Evolutionary conservation across 2,797 vertebrate genomes (phyloP).

Genomic region (Gallirallus australis): DNA sequence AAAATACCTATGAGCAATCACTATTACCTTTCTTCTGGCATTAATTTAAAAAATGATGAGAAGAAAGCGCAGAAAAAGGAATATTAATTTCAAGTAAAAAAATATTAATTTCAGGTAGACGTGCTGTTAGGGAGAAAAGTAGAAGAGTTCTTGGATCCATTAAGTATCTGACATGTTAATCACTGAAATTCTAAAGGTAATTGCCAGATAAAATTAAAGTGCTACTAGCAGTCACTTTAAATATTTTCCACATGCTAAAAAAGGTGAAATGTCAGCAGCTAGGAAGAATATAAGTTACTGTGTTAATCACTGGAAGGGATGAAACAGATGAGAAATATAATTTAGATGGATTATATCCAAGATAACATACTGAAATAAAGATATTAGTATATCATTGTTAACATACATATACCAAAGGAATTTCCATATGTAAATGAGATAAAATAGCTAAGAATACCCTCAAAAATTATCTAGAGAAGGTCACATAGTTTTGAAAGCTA

Average conservation of each 20-base stretch:
- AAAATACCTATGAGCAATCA: not conserved
- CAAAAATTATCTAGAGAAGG: not conserved
- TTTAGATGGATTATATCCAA: not conserved
- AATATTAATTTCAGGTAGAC: not conserved
- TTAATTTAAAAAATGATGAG: not conserved
- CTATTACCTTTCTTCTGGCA: not conserved
- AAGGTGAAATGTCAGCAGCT: not conserved
- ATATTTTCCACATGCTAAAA: not conserved
- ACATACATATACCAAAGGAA: not conserved
- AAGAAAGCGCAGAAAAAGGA: not conserved
- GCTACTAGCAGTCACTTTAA: not conserved
- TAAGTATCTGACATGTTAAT: slow-evolving; percentile 1
- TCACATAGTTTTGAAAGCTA: not conserved
- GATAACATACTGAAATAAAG: not conserved
- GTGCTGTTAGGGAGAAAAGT: not conserved
- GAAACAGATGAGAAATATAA: not conserved
- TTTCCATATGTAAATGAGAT: not conserved
- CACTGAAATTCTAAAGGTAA: not conserved
- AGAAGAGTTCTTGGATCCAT: not conserved
- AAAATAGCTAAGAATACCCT: not conserved
- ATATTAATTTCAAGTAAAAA: slow-evolving; percentile 5
- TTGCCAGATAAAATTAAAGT: slow-evolving; percentile 11
- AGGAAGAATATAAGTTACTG: not conserved
- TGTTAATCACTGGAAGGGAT: not conserved
- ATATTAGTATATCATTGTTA: not conserved